These are phyloP conservation scores for Uria lomvia DNA, from an alignment of 2,113 vertebrate genomes.

Conservation along the genomic window DNA sequence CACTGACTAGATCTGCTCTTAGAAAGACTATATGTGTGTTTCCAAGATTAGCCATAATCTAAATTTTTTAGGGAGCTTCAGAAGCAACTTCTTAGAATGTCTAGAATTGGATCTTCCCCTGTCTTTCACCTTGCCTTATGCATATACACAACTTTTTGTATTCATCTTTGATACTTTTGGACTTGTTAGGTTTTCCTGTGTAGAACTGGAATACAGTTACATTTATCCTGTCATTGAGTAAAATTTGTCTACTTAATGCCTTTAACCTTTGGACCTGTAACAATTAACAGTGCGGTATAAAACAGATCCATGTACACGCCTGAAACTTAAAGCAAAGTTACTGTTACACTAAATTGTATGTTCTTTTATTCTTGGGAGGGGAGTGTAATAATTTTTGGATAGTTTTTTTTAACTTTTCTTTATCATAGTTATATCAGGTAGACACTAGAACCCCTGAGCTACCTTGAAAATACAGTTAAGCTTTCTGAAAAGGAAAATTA, in stretches of 20 bases:
- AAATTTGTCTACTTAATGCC: neutral
- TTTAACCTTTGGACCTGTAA: neutral
- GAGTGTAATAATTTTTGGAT: too few species aligned
- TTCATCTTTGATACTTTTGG: neutral
- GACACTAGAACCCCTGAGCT: neutral
- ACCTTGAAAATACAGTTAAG: conserved; percentile 21
- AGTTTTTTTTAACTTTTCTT: neutral
- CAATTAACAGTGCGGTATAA: neutral
- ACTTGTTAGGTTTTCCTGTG: neutral
- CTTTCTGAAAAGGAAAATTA: conserved; percentile 53
- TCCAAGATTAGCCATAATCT: neutral
- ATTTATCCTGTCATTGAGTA: neutral
- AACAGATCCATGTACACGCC: neutral
- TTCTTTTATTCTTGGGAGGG: neutral
- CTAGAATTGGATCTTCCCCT: neutral
- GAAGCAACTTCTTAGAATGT: neutral
- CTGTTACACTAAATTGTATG: neutral
- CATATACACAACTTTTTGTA: neutral
- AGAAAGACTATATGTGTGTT: neutral
- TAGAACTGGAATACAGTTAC: neutral
- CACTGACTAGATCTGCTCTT: neutral
- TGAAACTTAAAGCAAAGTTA: neutral
- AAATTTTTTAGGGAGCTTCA: neutral
- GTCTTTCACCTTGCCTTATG: neutral
- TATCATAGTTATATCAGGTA: neutral